Evolutionary conservation across 1,140 invertebrate species (phyloP).

Genomic region (Penaeus chinensis): DNA sequence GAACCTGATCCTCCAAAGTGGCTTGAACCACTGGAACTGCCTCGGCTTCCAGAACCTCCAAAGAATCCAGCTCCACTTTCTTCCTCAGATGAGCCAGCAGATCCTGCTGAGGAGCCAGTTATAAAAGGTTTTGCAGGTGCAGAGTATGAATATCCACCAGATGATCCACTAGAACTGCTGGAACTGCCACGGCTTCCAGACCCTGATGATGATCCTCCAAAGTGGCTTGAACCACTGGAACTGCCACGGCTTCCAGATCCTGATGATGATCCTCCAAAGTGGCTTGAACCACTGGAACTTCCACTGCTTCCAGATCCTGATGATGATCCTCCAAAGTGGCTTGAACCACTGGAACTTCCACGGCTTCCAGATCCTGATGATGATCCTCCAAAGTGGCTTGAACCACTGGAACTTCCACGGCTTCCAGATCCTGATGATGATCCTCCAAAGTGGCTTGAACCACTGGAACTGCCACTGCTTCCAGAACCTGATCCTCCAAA

Average conservation of each 20-base stretch:
- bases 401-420: slow-evolving; percentile 34
- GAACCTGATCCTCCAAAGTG: slow-evolving; percentile 9
- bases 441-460: not conserved
- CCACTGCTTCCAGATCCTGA: not conserved
- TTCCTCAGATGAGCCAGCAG: not conserved
- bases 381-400: slow-evolving; percentile 3
- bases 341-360: not conserved
- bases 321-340: not conserved
- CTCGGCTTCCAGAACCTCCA: not conserved
- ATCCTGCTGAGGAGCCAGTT: too few relatives aligned
- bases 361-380: not conserved
- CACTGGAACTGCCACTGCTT: not conserved
- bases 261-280: not conserved
- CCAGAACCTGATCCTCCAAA: not conserved
- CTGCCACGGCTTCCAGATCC: too few relatives aligned
- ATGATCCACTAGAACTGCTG: slow-evolving; percentile 26
- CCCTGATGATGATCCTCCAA: not conserved
- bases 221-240: too few relatives aligned
- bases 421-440: slow-evolving; percentile 14
- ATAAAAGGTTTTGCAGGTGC: not conserved
- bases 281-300: not conserved
- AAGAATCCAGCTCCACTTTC: slow-evolving; percentile 16
- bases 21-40: not conserved
- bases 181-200: too few relatives aligned
- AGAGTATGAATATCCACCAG: slow-evolving; percentile 12